A percentile compares a stretch with the other conserved stretches of the same genome.
Conservation (phyloP, 35 echinoderm and acorn worm genomes). For the Nesometra sesokonis region DNA sequence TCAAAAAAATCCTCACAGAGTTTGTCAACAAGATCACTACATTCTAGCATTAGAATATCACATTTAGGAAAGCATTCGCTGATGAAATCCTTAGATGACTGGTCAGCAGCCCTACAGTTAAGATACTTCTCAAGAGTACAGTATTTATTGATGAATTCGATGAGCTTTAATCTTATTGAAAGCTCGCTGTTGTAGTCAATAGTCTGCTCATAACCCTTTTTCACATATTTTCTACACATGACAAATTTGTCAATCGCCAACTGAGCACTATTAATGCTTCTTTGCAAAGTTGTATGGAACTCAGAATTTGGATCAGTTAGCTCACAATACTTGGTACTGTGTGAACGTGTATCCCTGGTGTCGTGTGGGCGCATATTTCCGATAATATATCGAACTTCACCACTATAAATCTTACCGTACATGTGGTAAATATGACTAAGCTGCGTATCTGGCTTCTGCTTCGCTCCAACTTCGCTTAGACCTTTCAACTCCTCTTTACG, state of each 20-base stretch:
- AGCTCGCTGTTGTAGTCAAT: slow-evolving; percentile 1
- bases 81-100: background rate
- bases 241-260: slow-evolving; percentile 7
- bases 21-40: background rate
- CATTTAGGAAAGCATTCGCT: slow-evolving; percentile 6
- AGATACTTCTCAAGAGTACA: background rate
- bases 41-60: slow-evolving; percentile 7
- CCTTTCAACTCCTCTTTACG: slow-evolving; percentile 3
- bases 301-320: background rate
- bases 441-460: background rate
- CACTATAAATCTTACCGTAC: slow-evolving; percentile 1
- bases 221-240: background rate
- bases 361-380: background rate
- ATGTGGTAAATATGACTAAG: slow-evolving; percentile 15
- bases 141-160: slow-evolving; percentile 4
- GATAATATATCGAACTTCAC: background rate
- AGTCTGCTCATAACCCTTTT: background rate
- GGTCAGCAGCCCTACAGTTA: background rate
- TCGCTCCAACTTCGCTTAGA: background rate
- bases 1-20: background rate
- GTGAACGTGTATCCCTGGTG: background rate
- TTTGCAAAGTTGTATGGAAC: background rate
- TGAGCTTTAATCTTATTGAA: background rate
- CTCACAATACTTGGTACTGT: background rate
- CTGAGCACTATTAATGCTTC: background rate